A percentile compares a stretch with the other conserved stretches of the same genome.
Evolutionary conservation across 1,140 invertebrate species (phyloP).

Genomic region (Portunus trituberculatus): DNA sequence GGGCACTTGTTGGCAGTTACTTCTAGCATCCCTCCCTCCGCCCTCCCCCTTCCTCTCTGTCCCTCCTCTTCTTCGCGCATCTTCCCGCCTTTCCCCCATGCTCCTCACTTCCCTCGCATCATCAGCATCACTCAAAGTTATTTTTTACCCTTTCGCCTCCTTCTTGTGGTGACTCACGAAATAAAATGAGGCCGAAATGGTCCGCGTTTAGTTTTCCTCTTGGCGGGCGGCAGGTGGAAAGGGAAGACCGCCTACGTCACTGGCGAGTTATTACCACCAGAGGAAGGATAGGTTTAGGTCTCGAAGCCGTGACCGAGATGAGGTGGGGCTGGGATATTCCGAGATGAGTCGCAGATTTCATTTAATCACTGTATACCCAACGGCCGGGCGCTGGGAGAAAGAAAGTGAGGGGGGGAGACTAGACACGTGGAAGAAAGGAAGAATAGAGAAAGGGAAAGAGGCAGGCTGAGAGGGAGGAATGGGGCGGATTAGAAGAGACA

Average conservation of each 20-base stretch:
- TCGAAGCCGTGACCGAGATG: no score
- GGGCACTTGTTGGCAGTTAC: neutral
- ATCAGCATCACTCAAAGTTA: neutral
- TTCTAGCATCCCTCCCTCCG: neutral
- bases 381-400: neutral
- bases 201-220: neutral
- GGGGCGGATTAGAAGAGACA: no score
- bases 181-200: neutral
- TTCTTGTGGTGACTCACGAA: neutral
- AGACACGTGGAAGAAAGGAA: neutral
- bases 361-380: no score
- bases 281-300: no score
- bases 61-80: neutral
- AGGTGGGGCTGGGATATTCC: no score
- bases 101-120: neutral
- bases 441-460: no score
- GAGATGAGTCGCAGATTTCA: no score
- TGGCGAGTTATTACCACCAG: no score
- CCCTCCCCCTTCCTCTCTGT: neutral
- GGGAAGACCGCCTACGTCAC: no score
- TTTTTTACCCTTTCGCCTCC: neutral
- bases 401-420: neutral
- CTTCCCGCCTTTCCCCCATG: neutral
- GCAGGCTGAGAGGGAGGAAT: no score
- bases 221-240: no score